A percentile compares a stretch with the other conserved stretches of the same genome.
phyloP scores from a whole-genome alignment of 2,113 vertebrate species.

The Mesitornis unicolor region DNA sequence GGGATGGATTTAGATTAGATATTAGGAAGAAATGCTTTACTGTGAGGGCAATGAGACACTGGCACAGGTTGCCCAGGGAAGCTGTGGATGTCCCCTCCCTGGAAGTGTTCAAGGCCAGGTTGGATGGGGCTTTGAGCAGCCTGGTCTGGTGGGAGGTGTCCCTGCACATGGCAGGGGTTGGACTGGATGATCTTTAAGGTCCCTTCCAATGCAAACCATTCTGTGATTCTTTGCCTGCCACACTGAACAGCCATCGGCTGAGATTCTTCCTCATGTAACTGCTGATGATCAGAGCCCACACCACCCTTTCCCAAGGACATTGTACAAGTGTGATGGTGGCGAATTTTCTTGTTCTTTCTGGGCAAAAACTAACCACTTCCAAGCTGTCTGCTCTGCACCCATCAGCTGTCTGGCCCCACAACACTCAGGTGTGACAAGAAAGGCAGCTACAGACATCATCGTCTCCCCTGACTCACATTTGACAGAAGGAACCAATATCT shows the following conservation, averaged over 20 bases:
- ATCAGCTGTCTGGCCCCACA: neutral
- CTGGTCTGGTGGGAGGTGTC: too few relatives aligned
- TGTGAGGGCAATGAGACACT: too few relatives aligned
- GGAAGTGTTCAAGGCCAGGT: too few relatives aligned
- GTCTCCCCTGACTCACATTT: neutral
- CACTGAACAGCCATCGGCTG: neutral
- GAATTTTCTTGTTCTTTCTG: neutral
- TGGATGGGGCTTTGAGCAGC: too few relatives aligned
- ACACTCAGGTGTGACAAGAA: neutral
- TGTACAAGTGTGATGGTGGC: neutral
- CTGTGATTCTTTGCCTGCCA: too few relatives aligned
- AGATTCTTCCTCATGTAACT: rapidly evolving
- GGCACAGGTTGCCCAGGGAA: too few relatives aligned
- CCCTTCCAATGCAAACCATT: too few relatives aligned
- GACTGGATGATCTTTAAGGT: too few relatives aligned
- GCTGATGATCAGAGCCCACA: neutral
- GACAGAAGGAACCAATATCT: neutral
- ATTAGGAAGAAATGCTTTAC: too few relatives aligned
- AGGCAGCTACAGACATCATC: neutral
- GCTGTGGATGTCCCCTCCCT: too few relatives aligned
- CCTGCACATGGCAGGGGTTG: too few relatives aligned
- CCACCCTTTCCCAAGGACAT: neutral
- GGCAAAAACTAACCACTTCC: neutral
- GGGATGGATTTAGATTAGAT: too few relatives aligned
- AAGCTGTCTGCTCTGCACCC: neutral